These are phyloP conservation scores for Thaleichthys pacificus DNA, from an alignment of 2,797 vertebrate species.

Conservation along the genomic window DNA sequence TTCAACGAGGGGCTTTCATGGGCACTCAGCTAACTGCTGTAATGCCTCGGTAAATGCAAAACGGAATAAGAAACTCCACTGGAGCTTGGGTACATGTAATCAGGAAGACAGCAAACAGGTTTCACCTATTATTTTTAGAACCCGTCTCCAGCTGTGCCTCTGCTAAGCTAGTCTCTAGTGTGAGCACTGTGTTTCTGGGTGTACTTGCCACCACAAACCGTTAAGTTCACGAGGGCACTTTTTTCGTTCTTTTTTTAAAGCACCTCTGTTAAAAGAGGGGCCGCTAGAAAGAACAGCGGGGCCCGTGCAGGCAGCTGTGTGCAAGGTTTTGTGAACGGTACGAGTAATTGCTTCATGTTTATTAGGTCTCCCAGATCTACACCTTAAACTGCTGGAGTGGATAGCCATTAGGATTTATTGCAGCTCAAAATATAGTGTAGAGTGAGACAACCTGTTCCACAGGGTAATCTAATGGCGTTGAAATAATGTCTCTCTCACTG, in stretches of 20 bases:
- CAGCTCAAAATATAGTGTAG: constrained; percentile 52
- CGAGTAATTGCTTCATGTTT: constrained; percentile 72
- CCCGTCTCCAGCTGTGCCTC: constrained; percentile 21
- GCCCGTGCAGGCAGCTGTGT: constrained; percentile 19
- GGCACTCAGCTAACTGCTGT: constrained; percentile 58
- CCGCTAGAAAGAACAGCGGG: constrained; percentile 28
- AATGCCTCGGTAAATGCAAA: constrained; percentile 64
- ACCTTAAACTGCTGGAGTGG: constrained; percentile 64
- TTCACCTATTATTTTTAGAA: constrained; percentile 55
- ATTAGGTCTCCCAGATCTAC: constrained; percentile 54
- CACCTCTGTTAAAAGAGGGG: constrained; percentile 24
- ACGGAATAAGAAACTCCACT: constrained; percentile 47
- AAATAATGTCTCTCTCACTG: constrained; percentile 68
- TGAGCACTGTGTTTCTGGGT: constrained; percentile 3
- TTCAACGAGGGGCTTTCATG: constrained; percentile 61
- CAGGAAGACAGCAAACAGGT: constrained; percentile 44
- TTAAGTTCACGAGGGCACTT: constrained; percentile 47
- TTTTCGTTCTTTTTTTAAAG: constrained; percentile 29
- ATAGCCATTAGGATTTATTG: constrained; percentile 66
- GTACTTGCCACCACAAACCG: constrained; percentile 42
- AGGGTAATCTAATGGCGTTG: constrained; percentile 71
- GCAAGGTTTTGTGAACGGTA: constrained; percentile 42
- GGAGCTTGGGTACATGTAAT: constrained; percentile 46
- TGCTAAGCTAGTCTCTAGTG: constrained; percentile 22
- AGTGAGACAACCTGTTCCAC: constrained; percentile 68